A percentile compares a stretch with the other conserved stretches of the same genome.
These are phyloP conservation scores for Hirundichthys speculiger DNA, from an alignment of 2,113 vertebrate genomes.

Conservation along the genomic window DNA sequence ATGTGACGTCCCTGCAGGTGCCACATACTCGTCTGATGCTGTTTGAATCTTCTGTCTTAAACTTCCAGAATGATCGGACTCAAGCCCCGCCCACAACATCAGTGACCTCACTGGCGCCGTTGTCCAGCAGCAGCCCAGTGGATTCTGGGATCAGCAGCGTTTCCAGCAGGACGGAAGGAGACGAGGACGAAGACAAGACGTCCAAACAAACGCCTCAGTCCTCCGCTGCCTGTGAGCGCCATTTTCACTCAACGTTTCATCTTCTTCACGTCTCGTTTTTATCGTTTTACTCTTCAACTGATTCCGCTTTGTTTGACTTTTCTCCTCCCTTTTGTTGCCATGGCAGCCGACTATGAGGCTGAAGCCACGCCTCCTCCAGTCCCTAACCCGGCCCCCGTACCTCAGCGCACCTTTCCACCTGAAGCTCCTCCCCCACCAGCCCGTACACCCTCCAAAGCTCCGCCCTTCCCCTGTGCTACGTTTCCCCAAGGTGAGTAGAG, in stretches of 20 bases:
- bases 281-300: background rate
- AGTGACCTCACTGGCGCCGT: background rate
- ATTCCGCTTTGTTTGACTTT: background rate
- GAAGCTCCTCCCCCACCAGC: conserved; percentile 25
- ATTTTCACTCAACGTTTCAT: background rate
- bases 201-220: background rate
- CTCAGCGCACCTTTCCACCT: background rate
- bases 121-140: conserved; percentile 51
- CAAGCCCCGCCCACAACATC: conserved; percentile 46
- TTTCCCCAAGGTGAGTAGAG: conserved; percentile 89
- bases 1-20: no score
- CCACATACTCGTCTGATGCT: no score
- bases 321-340: conserved; percentile 18
- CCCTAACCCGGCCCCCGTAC: conserved; percentile 22
- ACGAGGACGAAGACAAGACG: background rate
- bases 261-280: background rate
- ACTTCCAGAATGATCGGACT: conserved; percentile 13
- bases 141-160: conserved; percentile 76
- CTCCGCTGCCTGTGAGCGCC: background rate
- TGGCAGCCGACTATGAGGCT: conserved; percentile 85
- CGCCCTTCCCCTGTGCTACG: conserved; percentile 76
- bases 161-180: conserved; percentile 60
- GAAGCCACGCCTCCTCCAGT: conserved; percentile 49
- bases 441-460: conserved; percentile 29
- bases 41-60: background rate